Conservation (phyloP, 2,888 invertebrate genomes). For the Deroplatys truncata region DNA sequence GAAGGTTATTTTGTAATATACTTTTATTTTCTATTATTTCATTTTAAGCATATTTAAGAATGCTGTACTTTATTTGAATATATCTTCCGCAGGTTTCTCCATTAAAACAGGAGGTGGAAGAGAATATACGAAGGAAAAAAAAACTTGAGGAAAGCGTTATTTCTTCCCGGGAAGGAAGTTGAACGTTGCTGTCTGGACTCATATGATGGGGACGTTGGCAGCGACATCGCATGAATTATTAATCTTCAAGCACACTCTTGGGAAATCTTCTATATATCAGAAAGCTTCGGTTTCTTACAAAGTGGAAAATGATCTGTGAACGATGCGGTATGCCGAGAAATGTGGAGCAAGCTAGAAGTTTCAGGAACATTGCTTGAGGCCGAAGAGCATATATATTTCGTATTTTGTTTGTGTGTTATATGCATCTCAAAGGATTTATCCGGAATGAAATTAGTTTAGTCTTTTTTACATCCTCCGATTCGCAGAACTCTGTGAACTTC, state of each 20-base stretch:
- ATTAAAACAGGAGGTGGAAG: too few species aligned
- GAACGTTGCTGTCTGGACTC: background rate
- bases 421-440: too few species aligned
- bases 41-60: too few species aligned
- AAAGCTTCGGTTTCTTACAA: background rate
- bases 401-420: too few species aligned
- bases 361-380: background rate
- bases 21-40: too few species aligned
- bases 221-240: background rate
- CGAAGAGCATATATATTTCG: background rate
- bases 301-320: background rate
- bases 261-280: background rate
- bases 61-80: too few species aligned
- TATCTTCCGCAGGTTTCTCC: too few species aligned
- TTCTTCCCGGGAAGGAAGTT: background rate
- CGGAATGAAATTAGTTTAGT: too few species aligned
- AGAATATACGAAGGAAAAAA: background rate
- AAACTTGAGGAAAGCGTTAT: background rate
- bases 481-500: too few species aligned
- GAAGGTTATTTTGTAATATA: too few species aligned
- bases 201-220: background rate
- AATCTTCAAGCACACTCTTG: background rate
- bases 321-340: background rate
- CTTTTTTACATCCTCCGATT: too few species aligned
- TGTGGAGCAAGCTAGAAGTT: background rate